Conservation (phyloP, 2,797 vertebrate species). For the Semotilus atromaculatus region DNA sequence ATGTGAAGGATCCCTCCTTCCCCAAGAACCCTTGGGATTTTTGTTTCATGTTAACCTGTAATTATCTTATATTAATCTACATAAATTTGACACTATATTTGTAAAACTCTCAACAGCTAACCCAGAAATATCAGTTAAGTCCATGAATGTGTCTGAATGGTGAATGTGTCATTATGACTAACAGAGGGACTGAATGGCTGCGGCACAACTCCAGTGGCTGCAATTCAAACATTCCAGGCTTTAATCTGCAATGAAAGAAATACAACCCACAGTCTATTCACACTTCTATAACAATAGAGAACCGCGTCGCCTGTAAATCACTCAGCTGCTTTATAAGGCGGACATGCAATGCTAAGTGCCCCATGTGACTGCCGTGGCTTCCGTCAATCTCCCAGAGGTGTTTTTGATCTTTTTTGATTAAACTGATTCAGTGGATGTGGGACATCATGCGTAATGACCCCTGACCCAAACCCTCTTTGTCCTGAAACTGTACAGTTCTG, state of each 20-base stretch:
- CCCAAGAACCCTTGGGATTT: background rate
- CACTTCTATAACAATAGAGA: slow-evolving; percentile 17
- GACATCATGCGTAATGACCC: slow-evolving; percentile 62
- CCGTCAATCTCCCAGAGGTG: slow-evolving; percentile 25
- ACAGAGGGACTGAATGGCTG: slow-evolving; percentile 35
- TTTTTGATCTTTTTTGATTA: slow-evolving; percentile 14
- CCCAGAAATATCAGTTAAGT: slow-evolving; percentile 46
- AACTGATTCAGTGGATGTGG: slow-evolving; percentile 21
- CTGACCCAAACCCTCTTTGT: slow-evolving; percentile 51
- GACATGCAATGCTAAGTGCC: slow-evolving; percentile 11
- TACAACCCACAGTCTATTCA: slow-evolving; percentile 40
- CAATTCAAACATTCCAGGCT: slow-evolving; percentile 49
- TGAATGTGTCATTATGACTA: slow-evolving; percentile 45
- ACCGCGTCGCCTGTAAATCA: slow-evolving; percentile 45
- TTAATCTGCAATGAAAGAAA: slow-evolving; percentile 57
- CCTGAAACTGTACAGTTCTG: slow-evolving; percentile 76
- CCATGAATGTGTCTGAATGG: background rate
- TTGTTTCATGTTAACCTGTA: background rate
- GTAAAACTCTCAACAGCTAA: slow-evolving; percentile 20
- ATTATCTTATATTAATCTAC: background rate
- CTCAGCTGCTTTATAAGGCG: slow-evolving; percentile 48
- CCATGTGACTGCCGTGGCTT: background rate
- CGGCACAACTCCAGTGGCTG: slow-evolving; percentile 38
- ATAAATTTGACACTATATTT: background rate
- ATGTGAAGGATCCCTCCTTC: slow-evolving; percentile 22